Conservation (phyloP, 2,888 invertebrate genomes). For the Tigriopus californicus region DNA sequence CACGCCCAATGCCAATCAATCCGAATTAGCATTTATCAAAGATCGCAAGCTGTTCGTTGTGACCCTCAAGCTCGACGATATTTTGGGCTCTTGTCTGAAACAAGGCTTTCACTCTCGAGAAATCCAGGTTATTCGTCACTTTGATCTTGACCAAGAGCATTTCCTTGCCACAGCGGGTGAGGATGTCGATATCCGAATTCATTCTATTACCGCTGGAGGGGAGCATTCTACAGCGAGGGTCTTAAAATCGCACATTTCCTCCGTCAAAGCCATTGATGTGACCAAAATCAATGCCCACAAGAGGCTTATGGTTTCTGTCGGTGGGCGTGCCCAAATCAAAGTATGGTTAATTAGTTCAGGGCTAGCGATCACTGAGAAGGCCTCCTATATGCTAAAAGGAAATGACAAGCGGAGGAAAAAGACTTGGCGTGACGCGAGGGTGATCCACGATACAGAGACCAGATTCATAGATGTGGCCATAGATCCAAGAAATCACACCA, state of each 20-base stretch:
- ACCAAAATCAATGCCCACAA: neutral
- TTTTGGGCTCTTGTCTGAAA: too few relatives aligned
- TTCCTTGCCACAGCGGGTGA: neutral
- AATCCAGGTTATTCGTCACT: neutral
- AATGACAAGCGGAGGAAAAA: neutral
- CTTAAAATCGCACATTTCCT: neutral
- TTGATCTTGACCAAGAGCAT: neutral
- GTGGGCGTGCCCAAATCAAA: conserved; percentile 6
- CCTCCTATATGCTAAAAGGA: neutral
- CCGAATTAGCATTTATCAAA: neutral
- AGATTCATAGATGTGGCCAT: neutral
- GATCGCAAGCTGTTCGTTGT: neutral
- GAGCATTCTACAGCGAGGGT: neutral
- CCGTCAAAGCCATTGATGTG: neutral
- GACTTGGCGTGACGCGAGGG: neutral
- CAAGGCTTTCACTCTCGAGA: neutral
- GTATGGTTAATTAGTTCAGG: neutral
- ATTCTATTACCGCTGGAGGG: neutral
- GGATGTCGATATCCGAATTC: neutral
- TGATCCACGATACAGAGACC: conserved; percentile 1
- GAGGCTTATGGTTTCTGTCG: neutral
- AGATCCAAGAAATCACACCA: neutral
- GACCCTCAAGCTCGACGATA: neutral
- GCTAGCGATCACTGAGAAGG: neutral
- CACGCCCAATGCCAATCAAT: neutral